Evolutionary conservation across 2,797 vertebrate genomes (phyloP), one percentile per base, ranked within the genome.

Genomic region (Molossus alvarezi): DNA sequence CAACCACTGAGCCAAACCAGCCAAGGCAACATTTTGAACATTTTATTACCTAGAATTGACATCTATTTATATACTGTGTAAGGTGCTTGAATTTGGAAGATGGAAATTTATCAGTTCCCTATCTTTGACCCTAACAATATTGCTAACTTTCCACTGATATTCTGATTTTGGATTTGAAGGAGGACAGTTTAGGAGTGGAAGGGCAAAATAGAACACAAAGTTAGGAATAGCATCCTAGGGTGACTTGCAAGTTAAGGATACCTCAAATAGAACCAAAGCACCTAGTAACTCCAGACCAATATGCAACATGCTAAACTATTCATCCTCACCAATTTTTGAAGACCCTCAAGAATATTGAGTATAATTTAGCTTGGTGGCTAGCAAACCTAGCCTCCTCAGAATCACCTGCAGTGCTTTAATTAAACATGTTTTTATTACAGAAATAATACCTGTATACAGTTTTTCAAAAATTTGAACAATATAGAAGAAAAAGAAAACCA

Each of bases 21-120:
- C 41, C 41, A 45, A 45, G 41, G 41, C 41, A 45, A 45, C 55
- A 29, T 55, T 83, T 27, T 87, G 33, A 90, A 45, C 33, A 55
- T 69, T 60, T 90, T 90, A 48, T 73, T 64, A 93, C 5, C 37
- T 73, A 58, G 25, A 77, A 69, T 37, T 90, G 82, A 88, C 53
- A 57, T 60, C 21, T 76, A 76, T 64, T 62, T 88, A 75, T 57
- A 45, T 67, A 69, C n/a, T 67, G 14, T 92, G 37, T 41, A 21
- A 18, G 45, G 60, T 60, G 27, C n/a, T 93, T 80, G 67, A 77
- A 37, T 90, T 95, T 95, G 37, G 53, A 93, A 67, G 75, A 17
- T 48, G 20, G 51, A 93, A 82, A 85, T 58, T 51, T 45, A 75
- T 90, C 37, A 64, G 51, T 73, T 90, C 15, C 37, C 23, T 85